phyloP scores from a whole-genome alignment of 2,888 invertebrate genomes.

The Eupeodes luniger region DNA sequence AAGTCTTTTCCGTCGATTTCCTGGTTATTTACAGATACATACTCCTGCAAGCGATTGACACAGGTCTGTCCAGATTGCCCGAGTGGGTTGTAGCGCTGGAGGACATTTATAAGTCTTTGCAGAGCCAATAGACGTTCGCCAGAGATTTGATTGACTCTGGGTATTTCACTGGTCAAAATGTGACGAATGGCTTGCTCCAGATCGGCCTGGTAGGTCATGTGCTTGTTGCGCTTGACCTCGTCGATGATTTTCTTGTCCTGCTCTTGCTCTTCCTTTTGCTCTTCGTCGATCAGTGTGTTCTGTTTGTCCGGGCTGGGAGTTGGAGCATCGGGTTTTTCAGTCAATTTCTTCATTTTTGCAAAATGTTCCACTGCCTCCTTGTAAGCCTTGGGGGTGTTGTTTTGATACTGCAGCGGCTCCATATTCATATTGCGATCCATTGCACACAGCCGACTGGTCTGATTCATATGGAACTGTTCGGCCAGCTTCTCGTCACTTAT shows the following conservation, averaged over 20 bases:
- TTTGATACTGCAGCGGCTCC: slow-evolving; percentile 76
- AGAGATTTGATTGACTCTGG: slow-evolving; percentile 88
- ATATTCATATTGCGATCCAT: slow-evolving; percentile 78
- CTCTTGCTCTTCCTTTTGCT: slow-evolving; percentile 9
- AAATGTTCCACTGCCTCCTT: slow-evolving; percentile 78
- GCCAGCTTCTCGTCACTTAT: slow-evolving; percentile 82
- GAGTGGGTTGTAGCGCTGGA: slow-evolving; percentile 92
- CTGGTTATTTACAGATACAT: slow-evolving; percentile 85
- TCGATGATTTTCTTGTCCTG: slow-evolving; percentile 76
- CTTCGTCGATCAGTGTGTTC: slow-evolving; percentile 26
- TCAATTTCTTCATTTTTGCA: slow-evolving; percentile 77
- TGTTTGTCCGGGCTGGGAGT: not conserved
- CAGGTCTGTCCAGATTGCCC: slow-evolving; percentile 88
- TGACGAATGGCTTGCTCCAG: slow-evolving; percentile 94
- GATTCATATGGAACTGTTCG: slow-evolving; percentile 79
- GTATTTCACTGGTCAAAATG: slow-evolving; percentile 93
- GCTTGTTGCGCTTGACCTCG: slow-evolving; percentile 81
- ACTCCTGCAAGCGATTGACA: slow-evolving; percentile 87
- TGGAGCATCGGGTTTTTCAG: slow-evolving; percentile 74
- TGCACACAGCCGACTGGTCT: slow-evolving; percentile 77
- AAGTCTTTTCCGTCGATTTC: slow-evolving; percentile 87
- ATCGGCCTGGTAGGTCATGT: slow-evolving; percentile 93
- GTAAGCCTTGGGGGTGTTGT: slow-evolving; percentile 83
- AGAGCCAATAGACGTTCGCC: slow-evolving; percentile 90
- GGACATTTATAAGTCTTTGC: slow-evolving; percentile 88